phyloP scores from a whole-genome alignment of 2,797 vertebrate genomes.

The Gastrophryne carolinensis region DNA sequence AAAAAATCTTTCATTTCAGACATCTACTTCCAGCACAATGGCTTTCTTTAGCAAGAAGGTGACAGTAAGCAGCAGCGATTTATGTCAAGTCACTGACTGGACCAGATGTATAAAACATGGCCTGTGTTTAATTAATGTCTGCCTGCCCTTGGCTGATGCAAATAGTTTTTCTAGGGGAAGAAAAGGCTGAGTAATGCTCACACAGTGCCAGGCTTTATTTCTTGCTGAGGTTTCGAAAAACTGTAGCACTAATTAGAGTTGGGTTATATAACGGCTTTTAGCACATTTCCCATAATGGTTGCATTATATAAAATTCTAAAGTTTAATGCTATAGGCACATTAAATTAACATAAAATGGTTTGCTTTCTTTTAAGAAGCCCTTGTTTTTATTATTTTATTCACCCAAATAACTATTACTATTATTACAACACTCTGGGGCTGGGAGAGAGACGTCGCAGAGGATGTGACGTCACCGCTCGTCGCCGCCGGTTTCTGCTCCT shows the following conservation, averaged over 20 bases:
- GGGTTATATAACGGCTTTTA: conserved; percentile 54
- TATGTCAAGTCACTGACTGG: not conserved
- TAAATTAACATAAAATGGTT: conserved; percentile 58
- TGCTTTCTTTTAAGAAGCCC: conserved; percentile 54
- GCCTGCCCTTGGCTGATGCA: conserved; percentile 29
- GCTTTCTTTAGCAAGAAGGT: conserved; percentile 43
- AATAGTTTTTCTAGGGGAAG: conserved; percentile 48
- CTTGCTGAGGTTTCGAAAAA: conserved; percentile 45
- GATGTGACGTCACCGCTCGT: too few species aligned
- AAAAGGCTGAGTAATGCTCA: conserved; percentile 51
- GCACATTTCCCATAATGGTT: conserved; percentile 28
- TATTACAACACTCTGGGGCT: too few species aligned
- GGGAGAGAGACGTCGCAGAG: too few species aligned
- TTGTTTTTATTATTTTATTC: conserved; percentile 55
- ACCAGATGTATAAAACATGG: conserved; percentile 43
- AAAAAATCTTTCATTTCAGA: conserved; percentile 42
- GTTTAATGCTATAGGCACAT: conserved; percentile 50
- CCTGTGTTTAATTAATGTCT: conserved; percentile 40
- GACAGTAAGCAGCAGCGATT: conserved; percentile 21
- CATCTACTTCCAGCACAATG: conserved; percentile 49
- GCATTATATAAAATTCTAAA: conserved; percentile 55
- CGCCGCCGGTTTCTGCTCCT: too few species aligned
- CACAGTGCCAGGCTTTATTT: conserved; percentile 30
- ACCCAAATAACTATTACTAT: too few species aligned
- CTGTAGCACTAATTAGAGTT: conserved; percentile 47